These are phyloP conservation scores for Dendroctonus valens DNA, from an alignment of 1,140 invertebrate genomes.

Conservation along the genomic window DNA sequence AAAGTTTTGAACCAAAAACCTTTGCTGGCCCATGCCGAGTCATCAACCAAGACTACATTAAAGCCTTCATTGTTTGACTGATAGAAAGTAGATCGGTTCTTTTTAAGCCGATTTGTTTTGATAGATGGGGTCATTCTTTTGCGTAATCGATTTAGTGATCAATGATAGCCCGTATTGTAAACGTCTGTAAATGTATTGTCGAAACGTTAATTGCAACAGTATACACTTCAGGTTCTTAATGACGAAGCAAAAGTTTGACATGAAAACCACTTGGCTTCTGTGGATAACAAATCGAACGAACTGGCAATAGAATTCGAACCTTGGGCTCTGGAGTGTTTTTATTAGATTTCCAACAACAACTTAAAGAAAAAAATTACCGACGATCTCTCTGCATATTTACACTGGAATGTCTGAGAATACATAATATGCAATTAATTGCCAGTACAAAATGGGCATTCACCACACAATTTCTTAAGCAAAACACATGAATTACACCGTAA, in stretches of 20 bases:
- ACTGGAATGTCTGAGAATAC: background rate
- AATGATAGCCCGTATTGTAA: slow-evolving; percentile 15
- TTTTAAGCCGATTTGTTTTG: slow-evolving; percentile 26
- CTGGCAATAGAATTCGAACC: too few species aligned
- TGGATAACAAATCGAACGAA: too few species aligned
- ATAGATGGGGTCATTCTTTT: slow-evolving; percentile 8
- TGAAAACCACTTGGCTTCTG: too few species aligned
- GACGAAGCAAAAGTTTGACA: too few species aligned
- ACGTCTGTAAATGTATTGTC: too few species aligned
- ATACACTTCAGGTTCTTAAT: too few species aligned
- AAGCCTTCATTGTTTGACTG: slow-evolving; percentile 15
- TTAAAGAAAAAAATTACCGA: too few species aligned
- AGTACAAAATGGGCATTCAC: slow-evolving; percentile 2
- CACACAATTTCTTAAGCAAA: slow-evolving; percentile 3
- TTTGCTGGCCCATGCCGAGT: slow-evolving; percentile 8
- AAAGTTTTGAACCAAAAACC: background rate
- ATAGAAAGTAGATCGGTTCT: slow-evolving; percentile 22
- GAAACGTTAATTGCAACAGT: too few species aligned
- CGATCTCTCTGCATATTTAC: too few species aligned
- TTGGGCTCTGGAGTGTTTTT: too few species aligned
- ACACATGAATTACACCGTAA: slow-evolving; percentile 10
- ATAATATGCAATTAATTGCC: background rate
- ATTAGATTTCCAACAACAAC: too few species aligned
- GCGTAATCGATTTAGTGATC: slow-evolving; percentile 22
- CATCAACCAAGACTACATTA: slow-evolving; percentile 14